Base-by-base conservation (phyloP, 1,140 invertebrate genomes). In the Sycophaga agraensis region DNA sequence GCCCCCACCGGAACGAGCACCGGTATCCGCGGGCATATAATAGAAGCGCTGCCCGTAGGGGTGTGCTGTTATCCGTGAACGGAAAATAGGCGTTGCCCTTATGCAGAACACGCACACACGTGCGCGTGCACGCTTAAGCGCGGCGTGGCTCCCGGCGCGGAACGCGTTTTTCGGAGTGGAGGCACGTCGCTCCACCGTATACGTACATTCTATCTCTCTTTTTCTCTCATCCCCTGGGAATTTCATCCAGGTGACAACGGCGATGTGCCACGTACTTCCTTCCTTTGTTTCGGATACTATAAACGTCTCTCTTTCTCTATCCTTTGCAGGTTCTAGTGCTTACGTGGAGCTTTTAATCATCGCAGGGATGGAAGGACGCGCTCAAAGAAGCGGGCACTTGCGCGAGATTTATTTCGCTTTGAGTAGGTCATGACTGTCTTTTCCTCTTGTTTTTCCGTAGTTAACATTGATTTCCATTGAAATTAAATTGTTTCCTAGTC, bases 211-310 rank as follows among this genome's bases (percentile, higher is more conserved):
- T n/a, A n/a, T n/a, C n/a, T n/a, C n/a, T n/a, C n/a, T n/a, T n/a
- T n/a, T n/a, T n/a, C n/a, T n/a, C n/a, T n/a, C n/a, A 59, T 65
- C 65, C 64, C 68, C 37, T 75, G 73, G 73, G 73, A 75, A 75
- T 65, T 48, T 39, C 43, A 34, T 53, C 73, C 73, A 73, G 73
- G 70, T 73, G 73, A 61, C 58, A 57, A 49, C 43, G 59, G 16
- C 24, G 34, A 39, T 50, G 28, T 34, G 8, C 24, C 24, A 21
- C 9, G 4, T 6, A 16, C 31, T 50, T 62, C 48, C 54, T 46
- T 56, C 16, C 43, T 48, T 53, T 26, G 19, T 56, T 49, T 11
- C 12, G 14, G 24, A 60, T 60, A 22, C 37, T 11, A 11, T 11
- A 31, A 11, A 31, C 28, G 28, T 17, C 46, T 39, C 22, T 58